phyloP scores from a whole-genome alignment of 2,888 invertebrate genomes.

The Himalopsyche tibetana region DNA sequence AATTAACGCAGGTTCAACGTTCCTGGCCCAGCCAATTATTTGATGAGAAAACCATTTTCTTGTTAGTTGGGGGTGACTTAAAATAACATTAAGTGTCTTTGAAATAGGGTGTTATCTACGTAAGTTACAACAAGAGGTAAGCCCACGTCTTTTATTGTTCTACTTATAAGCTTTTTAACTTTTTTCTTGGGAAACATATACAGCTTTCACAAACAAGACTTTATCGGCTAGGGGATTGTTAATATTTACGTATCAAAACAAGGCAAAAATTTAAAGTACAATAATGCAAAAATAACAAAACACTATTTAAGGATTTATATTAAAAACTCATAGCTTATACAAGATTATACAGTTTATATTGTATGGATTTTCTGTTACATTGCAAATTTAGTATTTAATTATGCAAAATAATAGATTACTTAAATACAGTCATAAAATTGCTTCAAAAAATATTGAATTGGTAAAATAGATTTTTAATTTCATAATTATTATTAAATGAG shows the following conservation, averaged over 20 bases:
- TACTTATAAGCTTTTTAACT: background rate
- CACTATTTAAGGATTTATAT: no score
- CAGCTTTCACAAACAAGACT: background rate
- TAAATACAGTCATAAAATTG: no score
- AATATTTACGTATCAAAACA: background rate
- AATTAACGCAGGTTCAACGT: constrained; percentile 53
- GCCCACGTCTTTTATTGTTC: constrained; percentile 3
- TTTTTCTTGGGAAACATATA: background rate
- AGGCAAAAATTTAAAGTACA: background rate
- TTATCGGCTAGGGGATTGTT: no score
- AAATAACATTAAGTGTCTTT: constrained; percentile 26
- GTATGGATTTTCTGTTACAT: no score
- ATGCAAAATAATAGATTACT: no score
- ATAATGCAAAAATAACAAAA: background rate
- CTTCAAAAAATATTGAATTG: no score
- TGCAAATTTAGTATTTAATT: no score
- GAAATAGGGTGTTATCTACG: constrained; percentile 25
- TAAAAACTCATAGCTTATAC: no score
- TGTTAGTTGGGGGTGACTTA: constrained; percentile 4
- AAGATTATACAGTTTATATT: no score
- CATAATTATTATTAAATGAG: no score
- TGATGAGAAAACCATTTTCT: constrained; percentile 35
- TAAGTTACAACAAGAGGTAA: constrained; percentile 23
- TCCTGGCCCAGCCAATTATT: constrained; percentile 34
- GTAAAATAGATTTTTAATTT: no score